phyloP scores from a whole-genome alignment of 2,888 invertebrate species.

The Tachina grossa region DNA sequence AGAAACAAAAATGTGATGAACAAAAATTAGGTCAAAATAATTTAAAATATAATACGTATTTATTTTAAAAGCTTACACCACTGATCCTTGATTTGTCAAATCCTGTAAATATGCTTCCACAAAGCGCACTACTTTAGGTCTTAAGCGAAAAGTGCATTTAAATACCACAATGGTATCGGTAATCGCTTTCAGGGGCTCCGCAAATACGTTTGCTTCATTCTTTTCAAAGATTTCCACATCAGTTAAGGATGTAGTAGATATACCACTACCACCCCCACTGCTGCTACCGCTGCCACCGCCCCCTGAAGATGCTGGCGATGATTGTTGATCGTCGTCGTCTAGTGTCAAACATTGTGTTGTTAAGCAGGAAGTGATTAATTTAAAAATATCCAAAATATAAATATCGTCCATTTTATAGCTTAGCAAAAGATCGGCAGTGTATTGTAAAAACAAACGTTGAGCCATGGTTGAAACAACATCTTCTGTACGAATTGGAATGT shows the following conservation, averaged over 20 bases:
- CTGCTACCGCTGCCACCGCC: constrained; percentile 32
- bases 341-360: constrained; percentile 62
- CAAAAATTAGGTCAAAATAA: neutral
- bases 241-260: constrained; percentile 2
- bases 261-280: constrained; percentile 36
- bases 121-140: constrained; percentile 72
- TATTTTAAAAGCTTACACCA: constrained; percentile 59
- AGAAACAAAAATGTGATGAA: neutral
- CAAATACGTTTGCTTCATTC: constrained; percentile 79
- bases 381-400: constrained; percentile 76
- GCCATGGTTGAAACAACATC: constrained; percentile 76
- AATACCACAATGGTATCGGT: constrained; percentile 74
- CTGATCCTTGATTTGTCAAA: constrained; percentile 61
- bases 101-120: constrained; percentile 69
- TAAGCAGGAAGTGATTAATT: constrained; percentile 72
- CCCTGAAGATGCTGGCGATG: constrained; percentile 49
- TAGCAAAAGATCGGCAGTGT: constrained; percentile 73
- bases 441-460: constrained; percentile 75
- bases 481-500: constrained; percentile 66
- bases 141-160: constrained; percentile 73
- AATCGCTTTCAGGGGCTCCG: constrained; percentile 77
- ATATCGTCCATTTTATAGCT: constrained; percentile 69
- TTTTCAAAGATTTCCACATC: constrained; percentile 79
- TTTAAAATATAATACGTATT: neutral
- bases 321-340: constrained; percentile 67